These are phyloP conservation scores for Todus mexicanus DNA, from an alignment of 2,797 vertebrate species.

Conservation along the genomic window DNA sequence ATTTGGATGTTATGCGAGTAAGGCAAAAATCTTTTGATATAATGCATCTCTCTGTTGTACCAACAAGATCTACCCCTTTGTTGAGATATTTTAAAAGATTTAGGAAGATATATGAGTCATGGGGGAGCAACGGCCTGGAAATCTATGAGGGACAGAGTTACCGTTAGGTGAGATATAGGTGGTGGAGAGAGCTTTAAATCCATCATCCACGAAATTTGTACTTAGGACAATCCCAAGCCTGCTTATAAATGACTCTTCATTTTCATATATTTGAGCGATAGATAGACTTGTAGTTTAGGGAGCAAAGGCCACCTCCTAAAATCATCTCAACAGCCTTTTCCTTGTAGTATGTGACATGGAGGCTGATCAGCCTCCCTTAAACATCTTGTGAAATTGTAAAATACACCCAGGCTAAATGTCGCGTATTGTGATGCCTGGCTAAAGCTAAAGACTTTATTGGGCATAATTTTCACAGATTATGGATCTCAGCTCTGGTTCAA, in stretches of 20 bases:
- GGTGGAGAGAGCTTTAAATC: not conserved
- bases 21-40: not conserved
- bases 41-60: not conserved
- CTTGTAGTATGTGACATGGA: not conserved
- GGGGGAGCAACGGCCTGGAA: not conserved
- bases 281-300: not conserved
- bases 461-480: not conserved
- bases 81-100: not conserved
- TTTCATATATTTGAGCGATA: not conserved
- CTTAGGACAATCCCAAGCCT: not conserved
- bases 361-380: not conserved
- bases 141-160: not conserved
- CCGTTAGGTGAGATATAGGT: not conserved
- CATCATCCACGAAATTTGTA: not conserved
- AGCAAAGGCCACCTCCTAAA: not conserved
- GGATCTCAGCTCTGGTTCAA: not conserved
- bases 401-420: not conserved
- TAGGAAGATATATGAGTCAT: not conserved
- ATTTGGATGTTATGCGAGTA: not conserved
- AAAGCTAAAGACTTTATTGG: not conserved
- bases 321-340: not conserved
- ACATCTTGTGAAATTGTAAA: not conserved
- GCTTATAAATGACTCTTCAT: not conserved
- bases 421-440: not conserved
- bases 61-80: not conserved